phyloP scores from a whole-genome alignment of 2,888 invertebrate species.

The Aromia moschata region DNA sequence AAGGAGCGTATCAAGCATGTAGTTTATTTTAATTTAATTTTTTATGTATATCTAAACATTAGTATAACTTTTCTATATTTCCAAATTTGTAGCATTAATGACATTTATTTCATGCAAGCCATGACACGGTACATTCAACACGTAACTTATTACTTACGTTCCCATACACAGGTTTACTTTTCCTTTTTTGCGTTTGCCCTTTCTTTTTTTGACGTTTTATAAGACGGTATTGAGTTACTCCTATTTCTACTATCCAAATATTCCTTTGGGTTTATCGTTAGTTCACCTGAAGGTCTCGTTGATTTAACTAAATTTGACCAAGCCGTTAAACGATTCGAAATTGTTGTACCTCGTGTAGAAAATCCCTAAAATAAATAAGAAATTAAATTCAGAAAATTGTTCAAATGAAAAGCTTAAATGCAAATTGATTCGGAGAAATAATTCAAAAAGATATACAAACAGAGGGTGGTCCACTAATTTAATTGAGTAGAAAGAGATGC shows the following conservation, averaged over 20 bases:
- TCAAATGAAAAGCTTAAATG: neutral
- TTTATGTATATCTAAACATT: too few relatives aligned
- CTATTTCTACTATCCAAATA: slow-evolving; percentile 57
- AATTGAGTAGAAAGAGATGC: slow-evolving; percentile 26
- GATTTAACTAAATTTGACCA: slow-evolving; percentile 87
- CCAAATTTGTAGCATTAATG: too few relatives aligned
- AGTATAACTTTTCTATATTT: too few relatives aligned
- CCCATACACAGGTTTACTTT: slow-evolving; percentile 44
- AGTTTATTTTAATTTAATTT: too few relatives aligned
- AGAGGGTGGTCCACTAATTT: too few relatives aligned
- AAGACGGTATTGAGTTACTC: slow-evolving; percentile 30
- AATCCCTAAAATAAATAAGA: slow-evolving; percentile 73
- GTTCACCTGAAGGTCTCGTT: slow-evolving; percentile 73
- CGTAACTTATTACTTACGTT: slow-evolving; percentile 42
- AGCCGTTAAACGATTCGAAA: slow-evolving; percentile 81
- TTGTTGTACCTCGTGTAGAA: slow-evolving; percentile 87
- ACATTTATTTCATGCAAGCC: neutral
- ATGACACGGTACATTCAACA: neutral
- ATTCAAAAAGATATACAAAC: too few relatives aligned
- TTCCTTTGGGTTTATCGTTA: slow-evolving; percentile 79
- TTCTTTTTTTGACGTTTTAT: slow-evolving; percentile 4
- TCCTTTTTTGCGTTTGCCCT: too few relatives aligned
- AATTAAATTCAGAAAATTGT: slow-evolving; percentile 36
- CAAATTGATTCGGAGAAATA: neutral
- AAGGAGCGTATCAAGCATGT: too few relatives aligned